A percentile compares a stretch with the other conserved stretches of the same genome.
phyloP scores from a whole-genome alignment of 2,888 invertebrate species.

The Philopedon plagiatum region DNA sequence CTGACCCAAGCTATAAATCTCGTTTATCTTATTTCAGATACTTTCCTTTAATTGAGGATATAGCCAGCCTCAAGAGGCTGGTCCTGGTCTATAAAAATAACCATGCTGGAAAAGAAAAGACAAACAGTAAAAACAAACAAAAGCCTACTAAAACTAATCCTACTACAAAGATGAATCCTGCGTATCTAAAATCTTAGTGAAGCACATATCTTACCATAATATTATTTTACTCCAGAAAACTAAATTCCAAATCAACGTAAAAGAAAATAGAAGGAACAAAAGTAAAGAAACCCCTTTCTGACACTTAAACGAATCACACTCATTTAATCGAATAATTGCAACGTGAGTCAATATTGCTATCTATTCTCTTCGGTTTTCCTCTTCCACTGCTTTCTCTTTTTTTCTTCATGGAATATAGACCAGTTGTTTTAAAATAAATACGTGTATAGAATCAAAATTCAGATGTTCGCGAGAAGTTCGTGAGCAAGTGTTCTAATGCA shows the following conservation, averaged over 20 bases:
- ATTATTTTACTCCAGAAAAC: slow-evolving; percentile 6
- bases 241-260: slow-evolving; percentile 15
- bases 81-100: no score
- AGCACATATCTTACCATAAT: slow-evolving; percentile 11
- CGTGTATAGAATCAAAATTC: no score
- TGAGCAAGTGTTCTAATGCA: no score
- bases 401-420: slow-evolving; percentile 22
- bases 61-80: no score
- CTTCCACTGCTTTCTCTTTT: slow-evolving; percentile 20
- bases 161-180: no score
- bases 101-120: no score
- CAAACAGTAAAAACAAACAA: no score
- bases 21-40: no score
- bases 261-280: slow-evolving; percentile 32
- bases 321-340: slow-evolving; percentile 60
- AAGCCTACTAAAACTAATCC: no score
- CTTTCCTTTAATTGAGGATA: no score
- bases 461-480: no score
- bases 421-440: neutral
- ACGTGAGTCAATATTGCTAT: slow-evolving; percentile 60
- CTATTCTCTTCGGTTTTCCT: slow-evolving; percentile 42
- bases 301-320: slow-evolving; percentile 58
- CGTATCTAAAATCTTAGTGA: neutral
- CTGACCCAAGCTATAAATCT: no score
- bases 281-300: slow-evolving; percentile 53